Evolutionary conservation across 2,113 vertebrate species (phyloP).

Genomic region (Microcebus jonahi): DNA sequence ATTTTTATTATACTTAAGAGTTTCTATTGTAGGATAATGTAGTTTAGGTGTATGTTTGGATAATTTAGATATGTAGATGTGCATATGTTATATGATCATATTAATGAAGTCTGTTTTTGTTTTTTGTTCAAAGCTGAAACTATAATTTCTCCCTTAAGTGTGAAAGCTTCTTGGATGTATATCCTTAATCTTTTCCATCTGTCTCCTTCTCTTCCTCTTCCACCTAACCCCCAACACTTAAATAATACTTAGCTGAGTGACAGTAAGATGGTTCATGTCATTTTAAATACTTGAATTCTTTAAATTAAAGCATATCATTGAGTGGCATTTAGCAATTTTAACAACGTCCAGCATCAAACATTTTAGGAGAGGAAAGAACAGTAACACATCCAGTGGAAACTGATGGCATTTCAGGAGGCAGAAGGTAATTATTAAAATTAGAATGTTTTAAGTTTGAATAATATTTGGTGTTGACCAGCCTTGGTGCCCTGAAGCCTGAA

Average conservation of each 20-base stretch:
- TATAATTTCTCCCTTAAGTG: slow-evolving; percentile 50
- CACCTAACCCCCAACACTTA: slow-evolving; percentile 40
- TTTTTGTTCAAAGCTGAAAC: slow-evolving; percentile 64
- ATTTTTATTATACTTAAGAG: slow-evolving; percentile 51
- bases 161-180: slow-evolving; percentile 33
- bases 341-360: slow-evolving; percentile 69
- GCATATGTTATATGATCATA: not conserved
- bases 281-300: slow-evolving; percentile 67
- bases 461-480: slow-evolving; percentile 48
- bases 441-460: slow-evolving; percentile 68
- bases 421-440: slow-evolving; percentile 77
- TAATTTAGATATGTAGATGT: slow-evolving; percentile 45
- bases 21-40: slow-evolving; percentile 50
- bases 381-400: slow-evolving; percentile 72
- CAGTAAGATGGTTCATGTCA: slow-evolving; percentile 57
- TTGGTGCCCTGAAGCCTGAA: slow-evolving; percentile 31
- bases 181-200: not conserved
- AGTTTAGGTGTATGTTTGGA: slow-evolving; percentile 55
- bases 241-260: slow-evolving; percentile 49
- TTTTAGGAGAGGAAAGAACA: slow-evolving; percentile 76
- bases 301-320: slow-evolving; percentile 56
- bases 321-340: slow-evolving; percentile 73
- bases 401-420: slow-evolving; percentile 71
- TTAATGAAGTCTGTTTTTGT: slow-evolving; percentile 62
- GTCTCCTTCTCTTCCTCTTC: not conserved